Percentiles rank a stretch among this genome's conserved stretches.
Conservation (phyloP, 2,797 vertebrate genomes). For the Poliocrania exsul region DNA sequence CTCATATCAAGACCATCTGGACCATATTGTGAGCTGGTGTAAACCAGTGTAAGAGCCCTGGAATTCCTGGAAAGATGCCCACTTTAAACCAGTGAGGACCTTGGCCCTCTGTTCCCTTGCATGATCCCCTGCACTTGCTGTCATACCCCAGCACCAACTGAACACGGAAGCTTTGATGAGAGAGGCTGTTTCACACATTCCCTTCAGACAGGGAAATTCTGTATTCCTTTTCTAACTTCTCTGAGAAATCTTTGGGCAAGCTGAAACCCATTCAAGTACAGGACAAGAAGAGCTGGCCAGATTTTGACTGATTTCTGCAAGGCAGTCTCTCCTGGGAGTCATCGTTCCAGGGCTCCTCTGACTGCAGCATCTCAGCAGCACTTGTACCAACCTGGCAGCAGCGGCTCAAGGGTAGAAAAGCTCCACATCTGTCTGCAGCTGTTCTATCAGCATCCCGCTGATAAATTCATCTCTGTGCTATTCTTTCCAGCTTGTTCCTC, state of each 20-base stretch:
- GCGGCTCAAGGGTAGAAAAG: not conserved
- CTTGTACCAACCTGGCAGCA: rapidly evolving
- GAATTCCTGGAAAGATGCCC: not conserved
- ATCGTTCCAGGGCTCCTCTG: not conserved
- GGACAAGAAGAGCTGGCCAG: not conserved
- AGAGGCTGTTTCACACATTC: not conserved
- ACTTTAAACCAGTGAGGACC: not conserved
- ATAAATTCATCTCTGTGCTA: rapidly evolving
- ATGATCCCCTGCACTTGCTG: rapidly evolving
- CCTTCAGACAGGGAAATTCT: not conserved
- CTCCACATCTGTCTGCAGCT: not conserved
- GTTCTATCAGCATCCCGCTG: not conserved
- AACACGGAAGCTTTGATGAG: rapidly evolving
- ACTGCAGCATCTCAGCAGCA: not conserved
- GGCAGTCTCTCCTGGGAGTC: not conserved
- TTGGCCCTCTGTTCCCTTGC: not conserved
- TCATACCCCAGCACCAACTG: rapidly evolving
- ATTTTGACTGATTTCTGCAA: not conserved
- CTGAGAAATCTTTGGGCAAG: not conserved
- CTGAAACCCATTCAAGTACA: not conserved
- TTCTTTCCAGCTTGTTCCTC: not conserved
- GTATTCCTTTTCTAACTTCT: not conserved
- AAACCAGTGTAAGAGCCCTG: not conserved
- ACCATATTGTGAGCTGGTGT: not conserved
- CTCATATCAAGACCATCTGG: not conserved